phyloP scores from a whole-genome alignment of 2,113 vertebrate genomes.

The Aleadryas rufinucha region DNA sequence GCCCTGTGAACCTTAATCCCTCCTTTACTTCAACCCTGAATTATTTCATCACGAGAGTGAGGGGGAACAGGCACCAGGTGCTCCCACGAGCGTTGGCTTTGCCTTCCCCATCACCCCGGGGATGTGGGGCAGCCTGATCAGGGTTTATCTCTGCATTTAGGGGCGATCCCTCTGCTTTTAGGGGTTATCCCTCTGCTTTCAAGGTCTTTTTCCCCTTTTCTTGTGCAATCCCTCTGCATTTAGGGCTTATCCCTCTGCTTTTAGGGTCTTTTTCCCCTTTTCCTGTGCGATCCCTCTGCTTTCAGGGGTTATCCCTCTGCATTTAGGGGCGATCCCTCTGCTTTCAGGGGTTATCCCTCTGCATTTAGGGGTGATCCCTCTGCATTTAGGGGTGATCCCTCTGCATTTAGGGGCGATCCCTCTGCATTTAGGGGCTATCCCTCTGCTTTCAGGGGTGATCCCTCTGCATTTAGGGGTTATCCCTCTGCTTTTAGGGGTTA shows the following conservation, averaged over 20 bases:
- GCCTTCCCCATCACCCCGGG: neutral
- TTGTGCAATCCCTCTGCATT: rapidly evolving
- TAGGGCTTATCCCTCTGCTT: rapidly evolving
- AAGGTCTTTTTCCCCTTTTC: neutral
- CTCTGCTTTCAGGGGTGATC: rapidly evolving
- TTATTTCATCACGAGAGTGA: rapidly evolving
- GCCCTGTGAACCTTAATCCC: neutral
- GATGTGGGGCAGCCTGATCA: rapidly evolving
- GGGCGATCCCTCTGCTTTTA: rapidly evolving
- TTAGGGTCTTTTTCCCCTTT: neutral
- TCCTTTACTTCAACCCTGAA: neutral
- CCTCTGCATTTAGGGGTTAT: too few species aligned
- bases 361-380: rapidly evolving
- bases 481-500: rapidly evolving
- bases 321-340: neutral
- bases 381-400: rapidly evolving
- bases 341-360: neutral
- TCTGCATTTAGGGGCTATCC: too few species aligned
- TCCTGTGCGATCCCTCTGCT: rapidly evolving
- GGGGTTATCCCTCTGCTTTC: rapidly evolving
- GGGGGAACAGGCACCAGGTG: too few species aligned
- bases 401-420: rapidly evolving
- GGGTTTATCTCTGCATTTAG: too few species aligned
- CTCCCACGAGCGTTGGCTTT: rapidly evolving
- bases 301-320: rapidly evolving